Conservation (phyloP, 2,888 invertebrate species). For the Eledona agricola region DNA sequence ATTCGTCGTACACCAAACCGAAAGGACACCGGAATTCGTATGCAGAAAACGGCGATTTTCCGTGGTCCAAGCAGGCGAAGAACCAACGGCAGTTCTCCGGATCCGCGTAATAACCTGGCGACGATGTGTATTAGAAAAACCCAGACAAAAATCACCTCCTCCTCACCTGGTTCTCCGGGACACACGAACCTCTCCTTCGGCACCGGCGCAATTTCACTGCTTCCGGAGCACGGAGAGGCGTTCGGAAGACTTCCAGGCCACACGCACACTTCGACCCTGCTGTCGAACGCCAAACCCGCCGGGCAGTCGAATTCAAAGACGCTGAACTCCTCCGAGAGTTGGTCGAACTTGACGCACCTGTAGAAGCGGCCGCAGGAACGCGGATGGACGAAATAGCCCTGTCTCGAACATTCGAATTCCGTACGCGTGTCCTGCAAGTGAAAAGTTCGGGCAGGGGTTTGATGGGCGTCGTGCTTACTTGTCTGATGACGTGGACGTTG, state of each 20-base stretch:
- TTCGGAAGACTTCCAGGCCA: conserved; percentile 80
- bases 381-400: conserved; percentile 82
- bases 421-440: conserved; percentile 72
- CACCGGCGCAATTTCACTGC: conserved; percentile 81
- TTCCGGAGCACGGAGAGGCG: conserved; percentile 78
- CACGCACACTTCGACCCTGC: conserved; percentile 79
- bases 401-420: conserved; percentile 77
- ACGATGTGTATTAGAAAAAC: conserved; percentile 4
- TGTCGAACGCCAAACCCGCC: conserved; percentile 79
- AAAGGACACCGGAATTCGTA: conserved; percentile 86
- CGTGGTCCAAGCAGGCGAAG: conserved; percentile 81
- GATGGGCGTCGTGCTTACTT: too few species aligned
- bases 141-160: conserved; percentile 1
- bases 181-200: conserved; percentile 74
- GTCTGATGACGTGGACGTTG: conserved; percentile 74
- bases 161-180: conserved; percentile 68
- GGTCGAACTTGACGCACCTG: conserved; percentile 83
- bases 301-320: conserved; percentile 86
- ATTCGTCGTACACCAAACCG: conserved; percentile 79
- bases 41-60: conserved; percentile 70
- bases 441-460: too few species aligned
- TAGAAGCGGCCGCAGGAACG: conserved; percentile 81
- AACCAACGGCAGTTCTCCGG: conserved; percentile 86
- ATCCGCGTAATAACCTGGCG: conserved; percentile 78
- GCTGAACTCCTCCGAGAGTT: conserved; percentile 76